Base-by-base conservation (phyloP, 2,888 invertebrate species). In the Melitaea athalia region DNA sequence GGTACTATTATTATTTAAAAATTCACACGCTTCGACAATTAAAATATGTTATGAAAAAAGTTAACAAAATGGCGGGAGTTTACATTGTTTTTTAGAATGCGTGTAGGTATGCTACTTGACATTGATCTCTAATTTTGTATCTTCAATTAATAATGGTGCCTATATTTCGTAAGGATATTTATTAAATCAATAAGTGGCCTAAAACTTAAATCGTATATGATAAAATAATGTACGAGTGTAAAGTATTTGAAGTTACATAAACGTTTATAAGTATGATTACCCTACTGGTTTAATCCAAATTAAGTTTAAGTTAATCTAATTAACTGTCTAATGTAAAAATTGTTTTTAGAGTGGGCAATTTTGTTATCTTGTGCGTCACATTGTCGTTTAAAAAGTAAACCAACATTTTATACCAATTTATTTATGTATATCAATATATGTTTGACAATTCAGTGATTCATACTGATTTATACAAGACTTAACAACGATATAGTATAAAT, bases 91-190 rank as follows among this genome's bases (percentile, higher is more conserved):
- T 14, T 6, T 6, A 24, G 10, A 47, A 38, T 15, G 47, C 49
- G 45, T 57, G 24, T 17, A n/a, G n/a, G n/a, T n/a, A 59, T 24
- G 47, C n/a, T n/a, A 45, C 11, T 59, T 24, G 45, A 42, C n/a
- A 57, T n/a, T 57, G 57, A 57, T 57, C 57, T 57, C 38, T n/a
- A 42, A 52, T 52, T 38, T 52, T 52, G 24, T 42, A 5, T 15
- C n/a, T 38, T 57, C 15, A 11, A 57, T 15, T 57, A 42, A 42
- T 57, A 42, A 57, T 57, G 38, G 57, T 57, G 57, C 57, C 38
- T 57, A 15, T 57, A 55, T 55, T 33, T 55, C 33, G 17, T 55
- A n/a, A 50, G 50, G 33, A 50, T 62, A 62, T 50, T 49, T 50
- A 62, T 50, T 33, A 50, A 38, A 50, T 50, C 50, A 61, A 38